Percentiles rank a stretch among this genome's conserved stretches.
Evolutionary conservation across 2,113 vertebrate genomes (phyloP).

Genomic region (Ageneiosus marmoratus): DNA sequence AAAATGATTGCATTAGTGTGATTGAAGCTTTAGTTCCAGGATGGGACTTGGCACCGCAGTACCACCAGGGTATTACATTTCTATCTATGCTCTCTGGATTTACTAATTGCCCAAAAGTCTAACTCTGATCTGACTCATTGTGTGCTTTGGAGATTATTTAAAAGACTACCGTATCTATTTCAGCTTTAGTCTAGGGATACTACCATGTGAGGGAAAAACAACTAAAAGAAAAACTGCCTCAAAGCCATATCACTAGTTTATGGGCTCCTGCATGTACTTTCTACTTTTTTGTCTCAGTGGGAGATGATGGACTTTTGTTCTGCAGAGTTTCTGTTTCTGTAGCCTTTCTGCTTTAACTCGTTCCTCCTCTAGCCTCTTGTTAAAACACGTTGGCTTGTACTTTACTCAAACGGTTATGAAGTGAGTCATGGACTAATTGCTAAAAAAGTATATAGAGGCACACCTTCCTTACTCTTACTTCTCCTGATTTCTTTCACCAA

Average conservation of each 20-base stretch:
- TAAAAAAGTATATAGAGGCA: not conserved
- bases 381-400: slow-evolving; percentile 17
- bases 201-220: not conserved
- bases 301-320: slow-evolving; percentile 16
- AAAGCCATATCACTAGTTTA: not conserved
- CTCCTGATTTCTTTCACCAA: not conserved
- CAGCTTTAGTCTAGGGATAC: not conserved
- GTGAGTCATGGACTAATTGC: slow-evolving; percentile 2
- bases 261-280: not conserved
- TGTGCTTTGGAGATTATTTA: not conserved
- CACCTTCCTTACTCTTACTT: not conserved
- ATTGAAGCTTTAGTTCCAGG: too few species aligned
- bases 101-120: not conserved
- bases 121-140: not conserved
- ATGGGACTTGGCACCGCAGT: too few species aligned
- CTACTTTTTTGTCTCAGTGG: not conserved
- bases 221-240: not conserved
- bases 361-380: slow-evolving; percentile 4
- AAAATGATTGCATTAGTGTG: too few species aligned
- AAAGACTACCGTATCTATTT: not conserved
- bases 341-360: not conserved
- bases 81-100: not conserved
- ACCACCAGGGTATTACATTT: not conserved
- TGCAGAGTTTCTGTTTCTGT: not conserved
- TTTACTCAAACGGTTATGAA: not conserved